Conservation (phyloP, 2,888 invertebrate species). For the Lasioglossum figueresi region DNA sequence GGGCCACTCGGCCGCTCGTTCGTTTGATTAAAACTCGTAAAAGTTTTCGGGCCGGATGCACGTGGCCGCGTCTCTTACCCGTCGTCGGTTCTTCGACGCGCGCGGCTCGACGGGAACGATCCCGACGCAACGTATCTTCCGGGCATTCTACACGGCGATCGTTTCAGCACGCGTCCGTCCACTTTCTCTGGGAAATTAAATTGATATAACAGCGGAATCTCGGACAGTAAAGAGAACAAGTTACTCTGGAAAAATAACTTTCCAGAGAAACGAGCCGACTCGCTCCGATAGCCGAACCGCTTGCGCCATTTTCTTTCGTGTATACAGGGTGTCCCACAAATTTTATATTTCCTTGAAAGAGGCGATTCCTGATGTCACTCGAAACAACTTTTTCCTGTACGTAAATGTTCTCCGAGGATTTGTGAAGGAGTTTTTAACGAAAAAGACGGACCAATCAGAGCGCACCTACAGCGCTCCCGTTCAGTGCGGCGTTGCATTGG, state of each 20-base stretch:
- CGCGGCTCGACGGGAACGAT: background rate
- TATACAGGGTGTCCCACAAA: background rate
- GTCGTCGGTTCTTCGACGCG: background rate
- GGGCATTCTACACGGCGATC: background rate
- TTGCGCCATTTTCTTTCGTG: background rate
- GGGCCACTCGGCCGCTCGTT: conserved; percentile 71
- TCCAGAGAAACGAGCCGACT: background rate
- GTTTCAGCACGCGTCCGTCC: background rate
- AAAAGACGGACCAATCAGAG: too few species aligned
- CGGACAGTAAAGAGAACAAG: conserved; percentile 3
- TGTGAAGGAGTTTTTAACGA: too few species aligned
- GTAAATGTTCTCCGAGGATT: too few species aligned
- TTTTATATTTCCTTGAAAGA: too few species aligned
- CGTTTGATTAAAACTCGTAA: conserved; percentile 82
- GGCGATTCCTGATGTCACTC: too few species aligned
- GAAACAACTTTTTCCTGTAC: too few species aligned
- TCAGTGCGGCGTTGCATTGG: too few species aligned
- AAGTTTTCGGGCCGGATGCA: conserved; percentile 72
- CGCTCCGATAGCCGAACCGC: background rate
- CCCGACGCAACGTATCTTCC: background rate
- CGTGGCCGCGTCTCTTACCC: background rate
- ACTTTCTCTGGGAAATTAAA: background rate
- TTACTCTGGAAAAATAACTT: background rate
- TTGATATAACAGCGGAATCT: conserved; percentile 7
- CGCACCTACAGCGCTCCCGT: too few species aligned